Conservation (phyloP, 2,888 invertebrate species). For the Halictus ligatus region DNA sequence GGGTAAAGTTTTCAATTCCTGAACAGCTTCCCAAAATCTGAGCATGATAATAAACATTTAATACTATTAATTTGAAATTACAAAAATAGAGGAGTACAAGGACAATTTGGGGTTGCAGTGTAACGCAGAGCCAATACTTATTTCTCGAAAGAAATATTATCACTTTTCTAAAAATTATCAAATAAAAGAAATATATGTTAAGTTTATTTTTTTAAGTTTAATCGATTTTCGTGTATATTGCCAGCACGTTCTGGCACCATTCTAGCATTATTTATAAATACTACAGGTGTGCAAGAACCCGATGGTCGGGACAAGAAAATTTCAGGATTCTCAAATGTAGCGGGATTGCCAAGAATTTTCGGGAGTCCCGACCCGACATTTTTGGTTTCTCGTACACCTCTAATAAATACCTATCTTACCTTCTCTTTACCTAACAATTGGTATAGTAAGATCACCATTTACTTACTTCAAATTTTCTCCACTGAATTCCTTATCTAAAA, state of each 20-base stretch:
- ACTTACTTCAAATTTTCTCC: slow-evolving; percentile 98
- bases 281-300: no score
- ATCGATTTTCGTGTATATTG: background rate
- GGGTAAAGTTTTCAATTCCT: slow-evolving; percentile 95
- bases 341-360: no score
- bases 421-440: background rate
- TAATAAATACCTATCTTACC: background rate
- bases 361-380: background rate
- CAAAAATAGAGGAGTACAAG: background rate
- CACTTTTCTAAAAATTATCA: background rate
- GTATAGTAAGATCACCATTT: background rate
- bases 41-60: slow-evolving; percentile 38
- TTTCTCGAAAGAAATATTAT: background rate
- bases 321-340: no score
- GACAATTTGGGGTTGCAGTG: background rate
- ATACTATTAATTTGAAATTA: background rate
- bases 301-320: no score
- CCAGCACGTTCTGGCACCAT: background rate
- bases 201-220: background rate
- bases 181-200: background rate
- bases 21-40: slow-evolving; percentile 98
- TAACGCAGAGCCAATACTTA: background rate
- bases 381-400: background rate
- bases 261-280: background rate
- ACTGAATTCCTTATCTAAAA: slow-evolving; percentile 99